Evolutionary conservation across 1,140 invertebrate species (phyloP), one percentile per base, ranked within the genome.

Genomic region (Drosophila arizonae): DNA sequence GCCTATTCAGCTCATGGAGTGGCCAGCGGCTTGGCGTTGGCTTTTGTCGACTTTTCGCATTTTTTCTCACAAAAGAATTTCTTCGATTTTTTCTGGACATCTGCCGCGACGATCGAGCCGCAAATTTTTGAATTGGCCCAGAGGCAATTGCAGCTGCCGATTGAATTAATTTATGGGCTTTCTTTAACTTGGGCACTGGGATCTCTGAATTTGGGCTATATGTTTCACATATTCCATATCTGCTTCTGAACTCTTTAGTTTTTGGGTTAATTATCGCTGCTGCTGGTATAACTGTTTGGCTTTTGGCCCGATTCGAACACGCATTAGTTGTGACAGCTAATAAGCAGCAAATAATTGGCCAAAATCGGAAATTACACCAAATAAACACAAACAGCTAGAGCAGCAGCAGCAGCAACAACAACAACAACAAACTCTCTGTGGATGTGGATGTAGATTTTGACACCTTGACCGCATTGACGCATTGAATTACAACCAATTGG

Each of bases 11-110:
- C 75, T 50, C 62, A 54, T 63, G 58, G 36, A 64, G 50, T 68
- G 72, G 55, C 62, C 56, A 54, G 43, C 33, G 58, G 48, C 56
- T 11, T 50, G 46, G n/a, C 33, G 28, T 28, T 51, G 39, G 48
- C 62, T 28, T 45, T 71, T 52, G 68, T 70, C 71, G 74, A 74
- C 64, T 81, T 76, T 82, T 81, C 65, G 79, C 76, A 87, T 82
- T 81, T 86, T 87, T 86, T 86, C 81, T 76, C 82, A 86, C 82
- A 81, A 86, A 79, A 87, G 81, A 87, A 86, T 87, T 76, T 86
- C 68, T 76, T 76, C 50, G 68, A 65, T 77, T 61, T 50, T 24
- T 64, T 54, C 57, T 48, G 56, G 39, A 54, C 41, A 51, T 24
- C 26, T 30, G 17, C 43, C 43, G 43, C 46, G 48, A 75, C 58